A percentile compares a stretch with the other conserved stretches of the same genome.
Conservation (phyloP, 1,140 invertebrate genomes). For the Liolophura sinensis region DNA sequence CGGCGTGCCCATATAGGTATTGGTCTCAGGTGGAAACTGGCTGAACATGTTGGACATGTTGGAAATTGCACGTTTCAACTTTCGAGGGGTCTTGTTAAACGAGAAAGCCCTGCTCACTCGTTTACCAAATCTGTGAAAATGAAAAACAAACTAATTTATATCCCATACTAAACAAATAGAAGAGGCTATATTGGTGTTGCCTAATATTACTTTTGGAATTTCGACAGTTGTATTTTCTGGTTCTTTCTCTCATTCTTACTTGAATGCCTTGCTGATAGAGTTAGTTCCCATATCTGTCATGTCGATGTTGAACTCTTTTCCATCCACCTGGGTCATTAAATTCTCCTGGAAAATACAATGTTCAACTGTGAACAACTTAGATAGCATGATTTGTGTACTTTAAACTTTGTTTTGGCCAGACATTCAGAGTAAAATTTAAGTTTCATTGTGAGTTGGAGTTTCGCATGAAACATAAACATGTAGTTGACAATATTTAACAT, state of each 20-base stretch:
- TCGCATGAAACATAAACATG: too few species aligned
- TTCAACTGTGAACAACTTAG: not conserved
- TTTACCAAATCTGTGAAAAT: constrained; percentile 66
- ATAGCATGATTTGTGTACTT: not conserved
- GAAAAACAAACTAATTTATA: constrained; percentile 12
- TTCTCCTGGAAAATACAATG: constrained; percentile 34
- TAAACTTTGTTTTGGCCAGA: not conserved
- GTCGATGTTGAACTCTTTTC: constrained; percentile 38
- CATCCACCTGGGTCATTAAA: constrained; percentile 36
- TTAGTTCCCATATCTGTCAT: constrained; percentile 37
- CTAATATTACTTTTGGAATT: not conserved
- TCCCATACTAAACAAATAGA: not conserved
- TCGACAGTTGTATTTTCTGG: not conserved
- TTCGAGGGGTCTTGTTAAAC: constrained; percentile 91
- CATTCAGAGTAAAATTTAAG: not conserved
- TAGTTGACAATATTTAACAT: too few species aligned
- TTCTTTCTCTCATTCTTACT: too few species aligned
- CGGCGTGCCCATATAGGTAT: constrained; percentile 3
- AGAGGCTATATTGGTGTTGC: not conserved
- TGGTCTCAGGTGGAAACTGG: constrained; percentile 34
- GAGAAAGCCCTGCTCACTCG: constrained; percentile 86
- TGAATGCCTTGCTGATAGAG: constrained; percentile 28
- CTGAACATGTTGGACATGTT: constrained; percentile 67
- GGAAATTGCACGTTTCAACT: constrained; percentile 89
- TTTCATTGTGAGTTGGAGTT: not conserved